These are phyloP conservation scores for Poecilus cupreus DNA, from an alignment of 2,888 invertebrate genomes.

Conservation along the genomic window DNA sequence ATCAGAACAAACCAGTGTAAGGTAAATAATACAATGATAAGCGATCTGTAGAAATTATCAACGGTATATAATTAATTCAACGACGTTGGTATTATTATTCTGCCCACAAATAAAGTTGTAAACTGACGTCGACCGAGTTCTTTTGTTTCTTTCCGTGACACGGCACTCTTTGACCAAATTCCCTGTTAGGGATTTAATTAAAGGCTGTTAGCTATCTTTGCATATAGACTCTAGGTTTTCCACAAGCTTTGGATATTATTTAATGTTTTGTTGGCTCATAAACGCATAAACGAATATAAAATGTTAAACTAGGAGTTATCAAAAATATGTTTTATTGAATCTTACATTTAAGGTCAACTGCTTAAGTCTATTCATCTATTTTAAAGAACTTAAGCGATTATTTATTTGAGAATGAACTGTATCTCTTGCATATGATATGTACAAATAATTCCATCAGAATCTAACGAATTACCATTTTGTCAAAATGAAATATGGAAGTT, in stretches of 20 bases:
- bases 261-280: too few species aligned
- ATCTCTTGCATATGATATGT: too few species aligned
- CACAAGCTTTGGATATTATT: neutral
- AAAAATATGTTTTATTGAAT: too few species aligned
- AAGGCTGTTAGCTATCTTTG: neutral
- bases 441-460: too few species aligned
- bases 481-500: too few species aligned
- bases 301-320: too few species aligned
- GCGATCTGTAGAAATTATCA: conserved; percentile 15
- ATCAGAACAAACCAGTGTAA: conserved; percentile 23
- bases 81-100: conserved; percentile 24
- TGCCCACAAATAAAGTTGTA: conserved; percentile 22
- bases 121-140: conserved; percentile 16
- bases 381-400: too few species aligned
- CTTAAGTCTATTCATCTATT: too few species aligned
- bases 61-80: conserved; percentile 12
- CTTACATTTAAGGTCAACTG: too few species aligned
- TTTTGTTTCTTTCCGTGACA: conserved; percentile 17
- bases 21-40: conserved; percentile 23
- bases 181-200: neutral
- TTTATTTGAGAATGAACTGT: too few species aligned
- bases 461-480: too few species aligned
- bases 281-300: too few species aligned
- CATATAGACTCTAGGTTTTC: neutral
- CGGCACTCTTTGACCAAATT: neutral